These are phyloP conservation scores for Merodon equestris DNA, from an alignment of 2,888 invertebrate species.

Conservation along the genomic window DNA sequence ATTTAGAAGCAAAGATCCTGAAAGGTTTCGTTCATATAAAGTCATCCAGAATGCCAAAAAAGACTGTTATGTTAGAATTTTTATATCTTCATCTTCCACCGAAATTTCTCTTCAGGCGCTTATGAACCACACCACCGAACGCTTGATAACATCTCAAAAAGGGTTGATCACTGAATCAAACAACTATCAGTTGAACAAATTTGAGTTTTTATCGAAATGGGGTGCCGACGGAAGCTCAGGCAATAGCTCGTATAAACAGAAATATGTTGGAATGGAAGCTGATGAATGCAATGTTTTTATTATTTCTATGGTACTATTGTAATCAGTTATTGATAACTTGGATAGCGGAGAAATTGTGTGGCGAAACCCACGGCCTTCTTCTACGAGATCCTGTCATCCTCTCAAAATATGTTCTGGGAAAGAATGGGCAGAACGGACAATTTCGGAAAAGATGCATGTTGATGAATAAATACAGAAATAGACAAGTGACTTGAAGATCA, in stretches of 20 bases:
- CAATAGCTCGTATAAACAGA: not conserved
- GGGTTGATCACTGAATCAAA: not conserved
- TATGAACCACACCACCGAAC: too few species aligned
- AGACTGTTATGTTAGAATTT: too few species aligned
- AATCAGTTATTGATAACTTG: not conserved
- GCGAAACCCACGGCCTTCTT: slow-evolving; percentile 5
- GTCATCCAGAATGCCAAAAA: too few species aligned
- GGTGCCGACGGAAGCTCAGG: not conserved
- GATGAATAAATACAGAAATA: not conserved
- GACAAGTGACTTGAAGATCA: too few species aligned
- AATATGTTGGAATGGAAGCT: not conserved
- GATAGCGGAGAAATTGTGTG: not conserved
- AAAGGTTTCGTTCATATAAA: too few species aligned
- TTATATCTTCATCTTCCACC: not conserved
- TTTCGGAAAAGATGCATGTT: not conserved
- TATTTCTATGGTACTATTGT: not conserved
- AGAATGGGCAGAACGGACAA: not conserved
- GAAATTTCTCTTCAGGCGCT: too few species aligned
- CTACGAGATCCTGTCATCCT: not conserved
- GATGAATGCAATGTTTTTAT: not conserved
- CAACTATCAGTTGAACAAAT: not conserved
- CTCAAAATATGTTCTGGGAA: too few species aligned
- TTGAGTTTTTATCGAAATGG: not conserved
- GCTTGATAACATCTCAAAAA: too few species aligned
- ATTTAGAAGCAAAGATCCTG: too few species aligned